Evolutionary conservation across 1,140 invertebrate species (phyloP), one percentile per base, ranked within the genome.

Genomic region (Nephila pilipes): DNA sequence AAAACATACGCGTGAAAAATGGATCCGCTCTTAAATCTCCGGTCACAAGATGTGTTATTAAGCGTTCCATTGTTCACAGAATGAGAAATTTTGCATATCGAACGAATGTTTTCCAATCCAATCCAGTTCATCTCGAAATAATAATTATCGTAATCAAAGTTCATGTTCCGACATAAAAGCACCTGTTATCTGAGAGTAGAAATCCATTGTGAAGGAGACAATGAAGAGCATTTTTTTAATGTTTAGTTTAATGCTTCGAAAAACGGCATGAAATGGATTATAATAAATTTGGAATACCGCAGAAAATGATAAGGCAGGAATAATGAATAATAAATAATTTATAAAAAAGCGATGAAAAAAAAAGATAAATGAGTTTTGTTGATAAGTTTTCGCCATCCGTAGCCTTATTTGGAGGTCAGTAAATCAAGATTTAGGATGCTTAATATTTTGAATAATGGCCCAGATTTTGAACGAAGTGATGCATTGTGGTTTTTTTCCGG

Each of bases 371-470:
- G 25, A 65, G 25, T 65, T 65, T n/a, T 14, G 25, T 29, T 25
- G 63, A 65, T 65, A 65, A 65, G 2, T 65, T 65, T 65, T 14
- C 2, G 63, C 25, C 14, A 12, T 65, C 63, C 10, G 25, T 65
- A n/a, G 63, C 63, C 63, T 65, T 65, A 65, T 65, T 65, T 25
- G 63, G 63, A 65, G 63, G 63, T 25, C n/a, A 65, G 25, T n/a
- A 65, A 65, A 65, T n/a, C 63, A 29, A 65, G n/a, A 65, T 25
- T 25, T 65, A 25, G 25, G n/a, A 65, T 65, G 63, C 14, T 65
- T 29, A n/a, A n/a, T 25, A 12, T 25, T 65, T 65, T 65, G 46
- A n/a, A n/a, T 65, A 25, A 25, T 65, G 63, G 22, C 63, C 63
- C 63, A 65, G 63, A n/a, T 65, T 65, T 65, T 65, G n/a, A 65